Percentiles rank a stretch among this genome's conserved stretches.
These are phyloP conservation scores for Chalcis sispes DNA, from an alignment of 2,888 invertebrate species.

Conservation along the genomic window DNA sequence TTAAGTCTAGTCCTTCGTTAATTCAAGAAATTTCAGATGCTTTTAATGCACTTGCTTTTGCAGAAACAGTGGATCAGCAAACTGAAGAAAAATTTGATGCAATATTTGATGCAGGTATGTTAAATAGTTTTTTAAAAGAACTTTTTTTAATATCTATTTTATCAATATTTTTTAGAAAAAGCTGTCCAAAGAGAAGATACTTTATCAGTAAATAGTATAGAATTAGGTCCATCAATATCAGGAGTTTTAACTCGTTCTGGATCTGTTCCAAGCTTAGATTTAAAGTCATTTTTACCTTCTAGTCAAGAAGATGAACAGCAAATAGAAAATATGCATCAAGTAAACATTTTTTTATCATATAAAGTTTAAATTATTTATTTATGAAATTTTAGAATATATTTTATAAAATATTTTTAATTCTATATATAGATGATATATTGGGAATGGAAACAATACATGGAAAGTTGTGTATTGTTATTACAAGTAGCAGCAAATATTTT, in stretches of 20 bases:
- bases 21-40: constrained; percentile 68
- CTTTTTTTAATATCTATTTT: constrained; percentile 13
- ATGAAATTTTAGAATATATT: background rate
- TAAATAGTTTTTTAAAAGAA: background rate
- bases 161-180: constrained; percentile 65
- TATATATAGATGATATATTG: constrained; percentile 69
- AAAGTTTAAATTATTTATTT: constrained; percentile 1
- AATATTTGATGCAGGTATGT: constrained; percentile 66
- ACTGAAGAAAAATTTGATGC: constrained; percentile 64
- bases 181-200: constrained; percentile 70
- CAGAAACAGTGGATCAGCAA: constrained; percentile 61
- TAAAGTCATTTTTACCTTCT: constrained; percentile 72
- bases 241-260: constrained; percentile 72
- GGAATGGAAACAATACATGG: constrained; percentile 76
- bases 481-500: constrained; percentile 78
- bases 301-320: constrained; percentile 70
- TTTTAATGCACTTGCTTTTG: constrained; percentile 68
- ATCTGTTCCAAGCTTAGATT: constrained; percentile 75
- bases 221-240: constrained; percentile 64
- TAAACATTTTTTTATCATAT: constrained; percentile 53
- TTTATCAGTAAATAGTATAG: constrained; percentile 73
- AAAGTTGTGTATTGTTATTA: constrained; percentile 78
- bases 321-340: constrained; percentile 71
- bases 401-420: constrained; percentile 14
- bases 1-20: constrained; percentile 63